These are phyloP conservation scores for Clivina fossor DNA, from an alignment of 2,888 invertebrate genomes.

Conservation along the genomic window DNA sequence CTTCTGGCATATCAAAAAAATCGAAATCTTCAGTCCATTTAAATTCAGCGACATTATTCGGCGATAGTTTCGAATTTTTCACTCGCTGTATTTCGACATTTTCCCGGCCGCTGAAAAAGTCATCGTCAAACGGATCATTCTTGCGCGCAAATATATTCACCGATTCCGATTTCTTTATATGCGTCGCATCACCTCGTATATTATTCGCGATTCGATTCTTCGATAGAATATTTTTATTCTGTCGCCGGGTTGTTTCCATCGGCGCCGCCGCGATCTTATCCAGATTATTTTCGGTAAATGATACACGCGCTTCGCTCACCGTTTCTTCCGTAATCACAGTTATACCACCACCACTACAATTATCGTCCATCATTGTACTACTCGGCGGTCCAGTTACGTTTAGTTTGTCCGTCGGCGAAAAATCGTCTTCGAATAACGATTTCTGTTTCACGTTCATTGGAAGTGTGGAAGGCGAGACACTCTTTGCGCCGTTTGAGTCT, in stretches of 20 bases:
- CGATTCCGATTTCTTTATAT: conserved; percentile 85
- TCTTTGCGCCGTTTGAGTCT: conserved; percentile 39
- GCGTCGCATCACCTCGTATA: conserved; percentile 56
- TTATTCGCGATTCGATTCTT: conserved; percentile 44
- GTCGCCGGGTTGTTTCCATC: conserved; percentile 1
- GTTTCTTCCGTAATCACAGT: conserved; percentile 51
- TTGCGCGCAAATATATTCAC: conserved; percentile 87
- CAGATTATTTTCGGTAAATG: conserved; percentile 43
- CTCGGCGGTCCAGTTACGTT: too few relatives aligned
- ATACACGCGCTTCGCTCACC: conserved; percentile 43
- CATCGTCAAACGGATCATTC: conserved; percentile 85
- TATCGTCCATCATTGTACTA: conserved; percentile 14
- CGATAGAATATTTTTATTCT: conserved; percentile 42
- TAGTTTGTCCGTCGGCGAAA: conserved; percentile 53
- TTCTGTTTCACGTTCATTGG: conserved; percentile 46
- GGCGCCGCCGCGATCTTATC: conserved; percentile 41
- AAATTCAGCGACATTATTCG: conserved; percentile 44
- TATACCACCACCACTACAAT: too few relatives aligned
- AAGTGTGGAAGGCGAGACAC: conserved; percentile 41
- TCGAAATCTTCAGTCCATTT: conserved; percentile 57
- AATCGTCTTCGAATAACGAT: conserved; percentile 61
- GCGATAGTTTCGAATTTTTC: conserved; percentile 38
- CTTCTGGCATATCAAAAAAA: conserved; percentile 48
- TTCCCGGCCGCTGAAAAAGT: conserved; percentile 67
- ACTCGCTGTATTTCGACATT: conserved; percentile 33